These are phyloP conservation scores for Phrynocephalus guinanensis DNA, from an alignment of 2,797 vertebrate genomes.

Conservation along the genomic window DNA sequence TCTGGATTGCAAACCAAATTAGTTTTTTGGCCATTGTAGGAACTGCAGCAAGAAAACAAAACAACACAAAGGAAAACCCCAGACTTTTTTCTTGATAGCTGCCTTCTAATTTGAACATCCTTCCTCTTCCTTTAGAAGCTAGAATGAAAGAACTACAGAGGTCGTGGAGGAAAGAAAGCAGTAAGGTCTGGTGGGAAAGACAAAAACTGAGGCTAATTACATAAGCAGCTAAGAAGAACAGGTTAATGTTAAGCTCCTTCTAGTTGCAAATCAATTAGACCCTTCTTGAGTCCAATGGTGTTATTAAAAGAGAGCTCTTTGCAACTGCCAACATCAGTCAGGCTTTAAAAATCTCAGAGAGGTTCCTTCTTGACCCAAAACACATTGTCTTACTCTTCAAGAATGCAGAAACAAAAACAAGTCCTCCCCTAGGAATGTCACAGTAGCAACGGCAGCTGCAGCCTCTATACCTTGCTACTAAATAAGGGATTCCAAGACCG, in stretches of 20 bases:
- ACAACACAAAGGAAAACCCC: too few relatives aligned
- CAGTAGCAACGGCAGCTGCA: background rate
- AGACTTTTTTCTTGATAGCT: too few relatives aligned
- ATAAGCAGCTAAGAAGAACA: background rate
- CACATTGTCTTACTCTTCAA: conserved; percentile 45
- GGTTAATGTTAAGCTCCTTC: background rate
- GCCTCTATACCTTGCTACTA: conserved; percentile 9
- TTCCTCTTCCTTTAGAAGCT: background rate
- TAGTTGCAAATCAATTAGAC: background rate
- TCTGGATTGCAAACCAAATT: too few relatives aligned
- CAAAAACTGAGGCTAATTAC: background rate
- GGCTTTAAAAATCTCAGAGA: conserved; percentile 44
- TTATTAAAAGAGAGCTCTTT: background rate
- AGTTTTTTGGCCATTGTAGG: too few relatives aligned
- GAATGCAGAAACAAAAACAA: conserved; percentile 67
- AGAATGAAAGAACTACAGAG: background rate
- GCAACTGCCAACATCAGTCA: background rate
- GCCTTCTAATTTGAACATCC: background rate
- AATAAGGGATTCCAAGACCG: background rate
- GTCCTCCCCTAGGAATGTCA: background rate
- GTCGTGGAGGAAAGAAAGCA: background rate
- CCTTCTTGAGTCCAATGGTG: background rate
- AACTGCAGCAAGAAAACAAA: too few relatives aligned
- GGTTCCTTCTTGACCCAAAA: conserved; percentile 27
- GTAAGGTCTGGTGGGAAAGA: background rate